phyloP scores from a whole-genome alignment of 2,113 vertebrate genomes.

The Cynocephalus volans region DNA sequence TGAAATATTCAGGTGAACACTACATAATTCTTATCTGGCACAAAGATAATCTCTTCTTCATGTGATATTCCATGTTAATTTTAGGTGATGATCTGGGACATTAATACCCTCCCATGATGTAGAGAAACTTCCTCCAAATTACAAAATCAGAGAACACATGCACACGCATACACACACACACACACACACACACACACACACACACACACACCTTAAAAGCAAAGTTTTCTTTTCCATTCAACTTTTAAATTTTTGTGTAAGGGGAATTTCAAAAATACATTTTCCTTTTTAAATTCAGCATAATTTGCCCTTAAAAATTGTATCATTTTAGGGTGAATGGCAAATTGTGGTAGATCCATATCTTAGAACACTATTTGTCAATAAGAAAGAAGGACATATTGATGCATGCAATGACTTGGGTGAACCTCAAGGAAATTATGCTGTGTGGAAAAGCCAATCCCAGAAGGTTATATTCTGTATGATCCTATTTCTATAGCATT shows the following conservation, averaged over 20 bases:
- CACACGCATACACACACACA: not conserved
- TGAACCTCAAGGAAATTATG: not conserved
- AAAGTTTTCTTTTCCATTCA: constrained; percentile 41
- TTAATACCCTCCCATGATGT: not conserved
- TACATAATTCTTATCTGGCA: not conserved
- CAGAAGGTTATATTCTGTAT: not conserved
- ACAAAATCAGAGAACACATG: not conserved
- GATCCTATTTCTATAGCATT: not conserved
- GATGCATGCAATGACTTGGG: not conserved
- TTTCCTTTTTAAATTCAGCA: constrained; percentile 9
- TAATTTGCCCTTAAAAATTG: not conserved
- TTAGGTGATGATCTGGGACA: not conserved
- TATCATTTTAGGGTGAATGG: not conserved
- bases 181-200: not conserved
- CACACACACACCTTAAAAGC: not conserved
- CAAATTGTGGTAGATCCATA: not conserved
- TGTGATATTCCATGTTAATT: not conserved
- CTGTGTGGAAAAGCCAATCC: not conserved
- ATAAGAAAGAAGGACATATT: not conserved
- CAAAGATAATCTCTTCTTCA: not conserved
- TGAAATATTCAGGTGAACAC: not conserved
- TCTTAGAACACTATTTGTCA: not conserved
- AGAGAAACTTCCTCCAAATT: not conserved
- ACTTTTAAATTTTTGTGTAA: not conserved
- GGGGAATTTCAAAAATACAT: not conserved